These are phyloP conservation scores for Harpegnathos saltator DNA, from an alignment of 1,140 invertebrate species.

Conservation along the genomic window DNA sequence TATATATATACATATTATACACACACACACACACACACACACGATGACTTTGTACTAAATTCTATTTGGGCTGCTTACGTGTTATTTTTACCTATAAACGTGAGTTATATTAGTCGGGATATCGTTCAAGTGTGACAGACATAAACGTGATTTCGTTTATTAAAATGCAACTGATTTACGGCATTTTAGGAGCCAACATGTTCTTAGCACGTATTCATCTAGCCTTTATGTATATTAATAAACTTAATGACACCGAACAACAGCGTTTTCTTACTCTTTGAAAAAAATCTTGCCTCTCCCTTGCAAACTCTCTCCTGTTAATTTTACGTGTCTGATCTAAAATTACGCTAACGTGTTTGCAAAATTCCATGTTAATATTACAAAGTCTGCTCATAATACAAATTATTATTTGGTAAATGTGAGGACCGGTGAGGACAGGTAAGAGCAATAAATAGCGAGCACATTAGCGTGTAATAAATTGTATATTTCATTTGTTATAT, in stretches of 20 bases:
- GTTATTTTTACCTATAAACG: conserved; percentile 67
- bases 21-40: not conserved
- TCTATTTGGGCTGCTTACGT: conserved; percentile 79
- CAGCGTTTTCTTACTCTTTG: not conserved
- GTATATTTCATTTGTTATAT: conserved; percentile 53
- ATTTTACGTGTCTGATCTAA: conserved; percentile 12
- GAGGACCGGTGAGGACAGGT: no score
- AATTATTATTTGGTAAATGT: no score
- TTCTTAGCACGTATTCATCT: conserved; percentile 84
- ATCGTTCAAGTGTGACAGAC: conserved; percentile 45
- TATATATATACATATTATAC: not conserved
- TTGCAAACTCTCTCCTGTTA: not conserved
- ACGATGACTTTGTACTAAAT: conserved; percentile 52
- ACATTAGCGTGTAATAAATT: conserved; percentile 54
- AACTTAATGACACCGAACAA: conserved; percentile 77
- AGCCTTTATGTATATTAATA: conserved; percentile 83
- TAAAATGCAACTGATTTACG: conserved; percentile 65
- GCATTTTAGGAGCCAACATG: conserved; percentile 79
- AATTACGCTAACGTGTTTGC: conserved; percentile 6
- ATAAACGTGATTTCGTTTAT: conserved; percentile 60
- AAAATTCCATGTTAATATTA: conserved; percentile 6
- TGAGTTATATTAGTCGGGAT: conserved; percentile 67
- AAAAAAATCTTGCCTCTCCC: not conserved
- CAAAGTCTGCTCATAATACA: not conserved
- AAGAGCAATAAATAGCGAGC: conserved; percentile 33